Evolutionary conservation across 2,797 vertebrate genomes (phyloP).

Genomic region (Ptychadena robeensis): DNA sequence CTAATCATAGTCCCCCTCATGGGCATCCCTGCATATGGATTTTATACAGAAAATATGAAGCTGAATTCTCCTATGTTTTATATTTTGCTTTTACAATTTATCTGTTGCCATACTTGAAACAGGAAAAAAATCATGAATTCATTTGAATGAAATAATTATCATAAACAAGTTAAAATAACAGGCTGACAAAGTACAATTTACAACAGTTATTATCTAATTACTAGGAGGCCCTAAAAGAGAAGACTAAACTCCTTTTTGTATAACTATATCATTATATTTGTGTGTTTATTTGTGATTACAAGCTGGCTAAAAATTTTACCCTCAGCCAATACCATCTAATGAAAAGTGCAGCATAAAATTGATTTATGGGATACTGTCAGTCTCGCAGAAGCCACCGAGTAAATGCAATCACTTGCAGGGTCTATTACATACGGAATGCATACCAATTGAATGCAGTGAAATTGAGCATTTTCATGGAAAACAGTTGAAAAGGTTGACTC

Average conservation of each 20-base stretch:
- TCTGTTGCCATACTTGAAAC: neutral
- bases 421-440: conserved; percentile 33
- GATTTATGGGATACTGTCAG: conserved; percentile 32
- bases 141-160: conserved; percentile 44
- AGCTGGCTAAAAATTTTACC: conserved; percentile 33
- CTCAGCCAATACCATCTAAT: conserved; percentile 22
- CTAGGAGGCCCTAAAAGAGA: conserved; percentile 15
- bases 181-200: conserved; percentile 31
- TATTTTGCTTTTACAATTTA: neutral
- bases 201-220: conserved; percentile 40
- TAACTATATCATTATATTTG: conserved; percentile 31
- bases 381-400: conserved; percentile 7
- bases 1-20: neutral
- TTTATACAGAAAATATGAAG: neutral
- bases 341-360: conserved; percentile 30
- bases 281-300: conserved; percentile 35
- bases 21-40: neutral
- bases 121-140: conserved; percentile 2
- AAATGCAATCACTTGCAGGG: conserved; percentile 28
- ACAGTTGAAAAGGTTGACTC: conserved; percentile 19
- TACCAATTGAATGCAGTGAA: conserved; percentile 10
- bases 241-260: conserved; percentile 8
- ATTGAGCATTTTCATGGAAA: conserved; percentile 27
- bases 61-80: neutral
- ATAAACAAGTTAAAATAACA: conserved; percentile 29